These are phyloP conservation scores for Patella caerulea DNA, from an alignment of 2,888 invertebrate genomes.

Conservation along the genomic window DNA sequence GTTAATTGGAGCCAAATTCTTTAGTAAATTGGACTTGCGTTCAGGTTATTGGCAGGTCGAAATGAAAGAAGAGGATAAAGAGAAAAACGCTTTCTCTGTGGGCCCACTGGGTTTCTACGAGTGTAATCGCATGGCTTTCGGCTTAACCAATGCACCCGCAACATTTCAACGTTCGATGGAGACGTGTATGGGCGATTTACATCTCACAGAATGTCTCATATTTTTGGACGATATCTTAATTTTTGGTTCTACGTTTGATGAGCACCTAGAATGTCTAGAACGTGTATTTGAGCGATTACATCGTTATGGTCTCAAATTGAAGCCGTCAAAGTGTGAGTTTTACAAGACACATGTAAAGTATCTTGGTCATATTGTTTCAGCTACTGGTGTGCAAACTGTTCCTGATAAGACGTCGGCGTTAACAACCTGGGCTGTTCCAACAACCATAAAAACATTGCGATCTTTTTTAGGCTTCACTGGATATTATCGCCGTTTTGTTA, in stretches of 20 bases:
- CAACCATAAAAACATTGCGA: slow-evolving; percentile 16
- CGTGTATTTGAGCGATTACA: slow-evolving; percentile 28
- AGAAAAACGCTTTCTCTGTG: too few species aligned
- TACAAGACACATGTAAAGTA: slow-evolving; percentile 29
- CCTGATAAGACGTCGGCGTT: too few species aligned
- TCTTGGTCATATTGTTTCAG: slow-evolving; percentile 34
- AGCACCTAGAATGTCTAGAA: slow-evolving; percentile 22
- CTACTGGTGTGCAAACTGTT: too few species aligned
- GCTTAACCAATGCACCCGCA: slow-evolving; percentile 30
- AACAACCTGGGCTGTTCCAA: slow-evolving; percentile 19
- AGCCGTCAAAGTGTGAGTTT: slow-evolving; percentile 30
- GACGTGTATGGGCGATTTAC: slow-evolving; percentile 26
- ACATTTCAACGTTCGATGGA: slow-evolving; percentile 39
- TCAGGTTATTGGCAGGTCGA: too few species aligned
- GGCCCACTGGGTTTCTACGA: slow-evolving; percentile 33
- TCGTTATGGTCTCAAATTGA: slow-evolving; percentile 29
- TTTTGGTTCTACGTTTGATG: slow-evolving; percentile 27
- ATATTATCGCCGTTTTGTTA: slow-evolving; percentile 30
- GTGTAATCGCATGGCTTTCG: slow-evolving; percentile 36
- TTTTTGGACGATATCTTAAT: slow-evolving; percentile 44
- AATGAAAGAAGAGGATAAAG: too few species aligned
- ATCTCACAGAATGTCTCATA: slow-evolving; percentile 33
- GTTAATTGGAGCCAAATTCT: too few species aligned
- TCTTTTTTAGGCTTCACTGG: not conserved
- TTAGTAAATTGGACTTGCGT: too few species aligned